Base-by-base conservation (phyloP, 2,888 invertebrate species). In the Lithophane semibrunnea region DNA sequence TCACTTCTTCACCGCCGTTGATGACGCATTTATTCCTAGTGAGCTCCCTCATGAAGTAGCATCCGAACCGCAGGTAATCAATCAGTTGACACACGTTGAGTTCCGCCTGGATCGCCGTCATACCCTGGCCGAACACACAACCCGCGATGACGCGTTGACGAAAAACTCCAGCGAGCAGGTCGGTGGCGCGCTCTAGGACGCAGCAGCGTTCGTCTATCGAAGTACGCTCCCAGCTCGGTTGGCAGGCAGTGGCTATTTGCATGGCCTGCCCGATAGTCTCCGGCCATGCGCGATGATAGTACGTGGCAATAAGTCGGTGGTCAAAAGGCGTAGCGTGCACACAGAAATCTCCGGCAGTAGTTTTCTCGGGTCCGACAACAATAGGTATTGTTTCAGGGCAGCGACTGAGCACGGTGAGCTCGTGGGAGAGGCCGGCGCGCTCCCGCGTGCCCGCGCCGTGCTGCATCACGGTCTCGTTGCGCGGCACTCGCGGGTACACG, bases 111-210 rank as follows among this genome's bases (percentile, higher is more conserved):
- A 98, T 97, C 10, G 98, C 97, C 21, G 98, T 99, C 95, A 99
- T 99, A 3, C 98, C 97, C 94, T 99, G 99, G 0, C 99, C 99
- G 79, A 99, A 94, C 99, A 99, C 99, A 10, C 99, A 99, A 0
- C 99, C 97, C 0, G 99, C 99, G 94, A 99, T 98, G 76, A 99
- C 93, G 71, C 98, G 97, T 91, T 98, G 98, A 70, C 99, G 97
- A 94, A 99, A 99, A 91, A 98, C 98, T 8, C 97, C 97, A 1
- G 98, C 98, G 97, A 99, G 98, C 80, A 99, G 93, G 91, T 98
- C 98, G 0, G 99, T 99, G 12, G 99, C 99, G 88, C 97, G 97
- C 61, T 98, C 96, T 97, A 98, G 98, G 88, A 99, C 98, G 73
- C 97, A 96, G 60, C 99, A 97, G 77, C 98, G 97, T 8, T 99